Percentiles rank a stretch among this genome's conserved stretches.
Conservation (phyloP, 2,888 invertebrate genomes). For the Horisme vitalbata region DNA sequence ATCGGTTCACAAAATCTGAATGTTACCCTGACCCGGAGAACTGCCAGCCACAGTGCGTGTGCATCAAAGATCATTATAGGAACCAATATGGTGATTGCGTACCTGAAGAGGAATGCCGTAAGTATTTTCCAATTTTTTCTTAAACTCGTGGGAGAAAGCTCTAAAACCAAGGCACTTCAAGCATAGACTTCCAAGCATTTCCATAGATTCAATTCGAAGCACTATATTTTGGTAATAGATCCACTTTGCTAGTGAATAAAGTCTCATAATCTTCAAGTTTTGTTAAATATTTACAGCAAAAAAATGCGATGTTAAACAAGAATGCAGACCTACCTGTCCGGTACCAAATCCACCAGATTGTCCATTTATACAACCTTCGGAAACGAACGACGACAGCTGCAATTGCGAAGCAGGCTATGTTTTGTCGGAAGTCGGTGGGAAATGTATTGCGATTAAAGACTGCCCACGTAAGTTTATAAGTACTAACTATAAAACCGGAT, state of each 20-base stretch:
- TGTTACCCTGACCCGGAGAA: slow-evolving; percentile 21
- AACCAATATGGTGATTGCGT: slow-evolving; percentile 41
- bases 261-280: too few species aligned
- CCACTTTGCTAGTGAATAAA: too few species aligned
- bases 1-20: slow-evolving; percentile 20
- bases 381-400: slow-evolving; percentile 30
- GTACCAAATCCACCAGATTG: slow-evolving; percentile 39
- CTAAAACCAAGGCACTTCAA: too few species aligned
- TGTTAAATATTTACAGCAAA: slow-evolving; percentile 19
- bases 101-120: slow-evolving; percentile 18
- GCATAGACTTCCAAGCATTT: too few species aligned
- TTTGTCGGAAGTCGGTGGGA: slow-evolving; percentile 31
- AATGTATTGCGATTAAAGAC: slow-evolving; percentile 38
- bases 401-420: slow-evolving; percentile 38
- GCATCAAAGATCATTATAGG: slow-evolving; percentile 39
- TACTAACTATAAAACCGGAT: too few species aligned
- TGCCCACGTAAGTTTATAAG: slow-evolving; percentile 33
- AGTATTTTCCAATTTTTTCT: slow-evolving; percentile 4
- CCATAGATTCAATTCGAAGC: too few species aligned
- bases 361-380: slow-evolving; percentile 18
- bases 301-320: slow-evolving; percentile 16
- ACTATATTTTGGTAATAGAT: too few species aligned
- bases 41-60: slow-evolving; percentile 46
- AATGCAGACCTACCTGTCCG: slow-evolving; percentile 39
- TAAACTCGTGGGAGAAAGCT: too few species aligned